phyloP scores from a whole-genome alignment of 2,888 invertebrate species.

The Elmis aenea region DNA sequence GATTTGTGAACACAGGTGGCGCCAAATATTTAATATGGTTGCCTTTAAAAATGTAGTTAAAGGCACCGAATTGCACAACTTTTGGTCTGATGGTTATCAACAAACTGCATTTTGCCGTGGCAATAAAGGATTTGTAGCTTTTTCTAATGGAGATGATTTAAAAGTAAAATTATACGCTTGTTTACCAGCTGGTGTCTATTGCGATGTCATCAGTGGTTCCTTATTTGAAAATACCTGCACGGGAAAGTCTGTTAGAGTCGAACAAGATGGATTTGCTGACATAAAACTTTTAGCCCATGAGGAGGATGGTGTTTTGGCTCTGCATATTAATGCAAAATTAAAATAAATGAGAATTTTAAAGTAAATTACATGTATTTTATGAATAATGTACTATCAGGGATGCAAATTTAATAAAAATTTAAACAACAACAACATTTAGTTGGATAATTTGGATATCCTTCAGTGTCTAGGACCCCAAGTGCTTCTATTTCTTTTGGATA shows the following conservation, averaged over 20 bases:
- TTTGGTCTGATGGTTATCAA: slow-evolving; percentile 78
- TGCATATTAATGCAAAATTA: slow-evolving; percentile 49
- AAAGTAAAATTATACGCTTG: slow-evolving; percentile 60
- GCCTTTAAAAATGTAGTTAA: slow-evolving; percentile 66
- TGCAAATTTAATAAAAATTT: too few species aligned
- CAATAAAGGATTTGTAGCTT: slow-evolving; percentile 63
- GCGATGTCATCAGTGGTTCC: slow-evolving; percentile 77
- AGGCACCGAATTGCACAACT: slow-evolving; percentile 54
- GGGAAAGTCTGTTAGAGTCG: slow-evolving; percentile 59
- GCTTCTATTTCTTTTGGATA: too few species aligned
- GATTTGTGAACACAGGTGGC: slow-evolving; percentile 84
- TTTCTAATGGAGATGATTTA: slow-evolving; percentile 63
- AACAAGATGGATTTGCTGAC: slow-evolving; percentile 51
- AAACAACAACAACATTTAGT: too few species aligned
- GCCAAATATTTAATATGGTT: slow-evolving; percentile 75
- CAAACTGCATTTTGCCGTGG: slow-evolving; percentile 84
- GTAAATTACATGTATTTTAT: too few species aligned
- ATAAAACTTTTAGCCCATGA: slow-evolving; percentile 52
- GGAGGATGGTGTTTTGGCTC: slow-evolving; percentile 67
- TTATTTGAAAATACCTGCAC: slow-evolving; percentile 56
- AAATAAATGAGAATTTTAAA: too few species aligned
- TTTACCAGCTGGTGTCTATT: slow-evolving; percentile 72
- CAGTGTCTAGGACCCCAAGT: too few species aligned
- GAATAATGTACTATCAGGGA: too few species aligned
- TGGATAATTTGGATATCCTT: too few species aligned